Evolutionary conservation across 2,113 vertebrate species (phyloP), one percentile per base, ranked within the genome.

Genomic region (Copsychus sechellarum): DNA sequence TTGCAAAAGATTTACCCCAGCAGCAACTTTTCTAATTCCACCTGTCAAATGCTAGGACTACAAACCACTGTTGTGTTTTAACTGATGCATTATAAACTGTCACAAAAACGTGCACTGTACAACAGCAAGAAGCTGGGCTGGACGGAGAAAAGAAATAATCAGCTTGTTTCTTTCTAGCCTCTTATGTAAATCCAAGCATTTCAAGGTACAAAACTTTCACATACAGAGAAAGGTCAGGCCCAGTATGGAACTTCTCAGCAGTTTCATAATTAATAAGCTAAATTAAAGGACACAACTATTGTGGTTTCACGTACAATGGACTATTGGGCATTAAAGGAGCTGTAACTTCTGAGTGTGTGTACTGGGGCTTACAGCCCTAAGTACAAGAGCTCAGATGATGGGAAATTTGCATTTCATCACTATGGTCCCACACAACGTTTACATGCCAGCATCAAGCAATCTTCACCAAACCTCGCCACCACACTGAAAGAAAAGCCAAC

Each of bases 61-160:
- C n/a, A 92, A 76, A 65, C 28, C 45, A 67, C n/a, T 14, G 31
- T 4, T 21, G 12, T 11, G 12, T 24, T 91, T 57, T 72, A 89
- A 72, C 43, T 33, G 34, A 57, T 28, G 26, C 45, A 65, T 47
- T 80, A 62, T 14, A 25, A 85, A 42, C 12, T 6, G 14, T 34
- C 51, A 66, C 6, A 2, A 42, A 73, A 34, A 47, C 2, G 2
- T n/a, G 60, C 1, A 1, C 3, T 81, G 56, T 25, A 36, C 21
- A 56, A 33, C 69, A 91, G 45, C 8, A 8, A 92, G 36, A 84
- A 70, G 33, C 58, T 58, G 47, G 20, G 47, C 50, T 45, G 72
- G 24, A 64, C 29, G 12, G 15, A 60, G 23, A 81, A 84, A 17
- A 72, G 0, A 92, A 96, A 67, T 19, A 79, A 91, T 25, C 42